phyloP scores from a whole-genome alignment of 2,113 vertebrate species.

The Rhea americana region DNA sequence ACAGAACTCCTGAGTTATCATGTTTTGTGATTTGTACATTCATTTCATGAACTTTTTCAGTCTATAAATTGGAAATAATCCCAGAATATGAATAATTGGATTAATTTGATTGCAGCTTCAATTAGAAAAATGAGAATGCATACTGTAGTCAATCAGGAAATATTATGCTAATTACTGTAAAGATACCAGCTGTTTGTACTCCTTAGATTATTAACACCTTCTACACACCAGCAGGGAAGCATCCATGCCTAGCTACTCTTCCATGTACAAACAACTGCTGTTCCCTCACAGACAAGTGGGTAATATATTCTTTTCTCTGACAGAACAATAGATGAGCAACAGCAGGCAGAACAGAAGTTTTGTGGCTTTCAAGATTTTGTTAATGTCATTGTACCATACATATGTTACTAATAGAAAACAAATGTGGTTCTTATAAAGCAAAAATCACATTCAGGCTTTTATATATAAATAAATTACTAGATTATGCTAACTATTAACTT shows the following conservation, averaged over 20 bases:
- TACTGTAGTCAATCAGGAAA: slow-evolving; percentile 44
- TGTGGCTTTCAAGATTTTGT: slow-evolving; percentile 54
- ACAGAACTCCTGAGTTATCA: not conserved
- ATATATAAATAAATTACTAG: not conserved
- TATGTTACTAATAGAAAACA: slow-evolving; percentile 35
- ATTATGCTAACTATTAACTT: not conserved
- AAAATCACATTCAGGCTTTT: slow-evolving; percentile 10
- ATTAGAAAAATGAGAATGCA: not conserved
- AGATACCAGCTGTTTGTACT: slow-evolving; percentile 55
- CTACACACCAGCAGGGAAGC: slow-evolving; percentile 8
- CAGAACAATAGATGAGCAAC: slow-evolving; percentile 52
- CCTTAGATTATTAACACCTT: slow-evolving; percentile 43
- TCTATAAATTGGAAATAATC: slow-evolving; percentile 39
- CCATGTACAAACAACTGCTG: slow-evolving; percentile 46
- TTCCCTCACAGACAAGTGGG: not conserved
- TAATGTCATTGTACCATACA: slow-evolving; percentile 27
- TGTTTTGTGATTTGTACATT: slow-evolving; percentile 1
- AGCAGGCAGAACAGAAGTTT: slow-evolving; percentile 64
- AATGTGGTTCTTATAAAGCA: not conserved
- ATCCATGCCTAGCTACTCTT: slow-evolving; percentile 1
- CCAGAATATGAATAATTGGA: not conserved
- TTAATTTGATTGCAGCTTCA: not conserved
- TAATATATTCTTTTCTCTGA: slow-evolving; percentile 44
- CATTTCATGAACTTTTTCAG: not conserved
- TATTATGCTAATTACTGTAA: slow-evolving; percentile 45